These are phyloP conservation scores for Egretta garzetta DNA, from an alignment of 2,113 vertebrate species.

Conservation along the genomic window DNA sequence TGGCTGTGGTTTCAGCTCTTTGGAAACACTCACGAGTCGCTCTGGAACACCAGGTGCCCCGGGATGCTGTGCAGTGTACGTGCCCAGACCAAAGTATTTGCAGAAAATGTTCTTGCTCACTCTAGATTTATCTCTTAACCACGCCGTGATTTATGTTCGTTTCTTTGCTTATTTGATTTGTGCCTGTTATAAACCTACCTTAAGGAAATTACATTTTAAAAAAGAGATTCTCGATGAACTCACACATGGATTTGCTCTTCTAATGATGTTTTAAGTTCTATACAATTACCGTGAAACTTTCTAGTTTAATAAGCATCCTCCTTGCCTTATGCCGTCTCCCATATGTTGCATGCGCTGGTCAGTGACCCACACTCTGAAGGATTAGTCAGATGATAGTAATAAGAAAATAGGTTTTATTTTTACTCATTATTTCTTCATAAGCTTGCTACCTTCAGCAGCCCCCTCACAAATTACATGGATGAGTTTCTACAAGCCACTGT, in stretches of 20 bases:
- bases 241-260: neutral
- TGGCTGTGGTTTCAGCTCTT: neutral
- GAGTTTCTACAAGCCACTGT: neutral
- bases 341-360: neutral
- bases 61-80: neutral
- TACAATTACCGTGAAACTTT: neutral
- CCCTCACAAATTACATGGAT: neutral
- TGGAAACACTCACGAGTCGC: neutral
- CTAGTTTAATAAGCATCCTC: neutral
- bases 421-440: slow-evolving; percentile 2
- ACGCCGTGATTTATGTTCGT: neutral
- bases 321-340: slow-evolving; percentile 7
- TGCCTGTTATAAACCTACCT: neutral
- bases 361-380: slow-evolving; percentile 23
- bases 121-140: neutral
- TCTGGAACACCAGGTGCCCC: neutral
- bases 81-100: neutral
- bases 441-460: neutral
- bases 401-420: slow-evolving; percentile 25
- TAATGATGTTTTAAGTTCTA: neutral
- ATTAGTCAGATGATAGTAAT: neutral
- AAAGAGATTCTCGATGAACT: neutral
- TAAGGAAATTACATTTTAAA: neutral
- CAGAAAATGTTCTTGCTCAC: neutral
- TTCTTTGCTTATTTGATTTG: neutral